A percentile compares a stretch with the other conserved stretches of the same genome.
Evolutionary conservation across 1,140 invertebrate genomes (phyloP).

Genomic region (Eubasilissa regina): DNA sequence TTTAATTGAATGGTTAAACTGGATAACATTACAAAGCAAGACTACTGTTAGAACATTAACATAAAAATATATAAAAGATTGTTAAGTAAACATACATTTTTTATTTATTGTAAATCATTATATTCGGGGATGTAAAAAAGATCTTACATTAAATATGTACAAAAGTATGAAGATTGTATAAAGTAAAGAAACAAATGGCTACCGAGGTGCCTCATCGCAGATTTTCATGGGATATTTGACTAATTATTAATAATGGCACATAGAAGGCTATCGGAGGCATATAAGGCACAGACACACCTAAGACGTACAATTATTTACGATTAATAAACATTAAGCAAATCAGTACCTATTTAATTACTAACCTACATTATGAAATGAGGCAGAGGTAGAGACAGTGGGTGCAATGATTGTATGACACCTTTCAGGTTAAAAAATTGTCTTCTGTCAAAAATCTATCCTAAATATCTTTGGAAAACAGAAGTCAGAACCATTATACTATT

Average conservation of each 20-base stretch:
- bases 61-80: conserved; percentile 4
- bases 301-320: background rate
- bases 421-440: no score
- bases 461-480: no score
- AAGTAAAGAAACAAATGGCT: background rate
- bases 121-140: background rate
- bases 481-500: no score
- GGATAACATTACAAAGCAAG: conserved; percentile 27
- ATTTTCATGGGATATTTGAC: background rate
- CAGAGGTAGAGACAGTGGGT: no score
- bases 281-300: conserved; percentile 15
- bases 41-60: conserved; percentile 14
- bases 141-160: conserved; percentile 6
- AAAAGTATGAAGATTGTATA: conserved; percentile 22
- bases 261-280: conserved; percentile 3
- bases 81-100: background rate
- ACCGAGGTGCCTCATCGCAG: background rate
- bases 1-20: conserved; percentile 24
- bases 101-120: conserved; percentile 11
- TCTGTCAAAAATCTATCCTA: no score
- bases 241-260: conserved; percentile 29
- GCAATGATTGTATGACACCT: no score
- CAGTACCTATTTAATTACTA: conserved; percentile 17
- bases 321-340: conserved; percentile 35
- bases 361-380: background rate